phyloP scores from a whole-genome alignment of 2,888 invertebrate genomes.

The Archips crataeganus region DNA sequence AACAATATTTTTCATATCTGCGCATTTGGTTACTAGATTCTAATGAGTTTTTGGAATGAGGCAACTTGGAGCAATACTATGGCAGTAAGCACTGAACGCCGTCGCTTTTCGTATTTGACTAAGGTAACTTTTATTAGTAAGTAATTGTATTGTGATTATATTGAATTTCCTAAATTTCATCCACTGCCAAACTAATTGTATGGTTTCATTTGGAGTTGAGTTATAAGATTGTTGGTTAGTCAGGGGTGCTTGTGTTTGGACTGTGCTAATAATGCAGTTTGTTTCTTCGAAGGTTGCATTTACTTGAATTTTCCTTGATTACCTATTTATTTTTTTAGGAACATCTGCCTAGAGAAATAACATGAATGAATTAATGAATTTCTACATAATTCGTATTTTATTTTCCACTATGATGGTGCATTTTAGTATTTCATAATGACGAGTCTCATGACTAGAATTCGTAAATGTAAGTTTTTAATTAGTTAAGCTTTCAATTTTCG shows the following conservation, averaged over 20 bases:
- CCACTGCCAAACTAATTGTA: slow-evolving; percentile 72
- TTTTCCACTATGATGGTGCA: slow-evolving; percentile 26
- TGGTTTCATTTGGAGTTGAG: slow-evolving; percentile 63
- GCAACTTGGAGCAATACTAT: slow-evolving; percentile 35
- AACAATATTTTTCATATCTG: slow-evolving; percentile 1
- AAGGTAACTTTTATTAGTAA: slow-evolving; percentile 76
- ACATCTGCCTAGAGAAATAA: no score
- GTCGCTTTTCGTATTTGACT: slow-evolving; percentile 71
- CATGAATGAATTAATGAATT: no score
- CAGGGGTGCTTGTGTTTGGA: slow-evolving; percentile 36
- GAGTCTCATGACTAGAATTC: slow-evolving; percentile 22
- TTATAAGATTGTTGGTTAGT: slow-evolving; percentile 63
- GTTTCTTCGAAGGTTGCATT: slow-evolving; percentile 23
- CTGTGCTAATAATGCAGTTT: slow-evolving; percentile 42
- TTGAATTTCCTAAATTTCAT: slow-evolving; percentile 65
- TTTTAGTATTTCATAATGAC: slow-evolving; percentile 13
- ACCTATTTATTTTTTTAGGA: slow-evolving; percentile 32
- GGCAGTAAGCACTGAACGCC: slow-evolving; percentile 65
- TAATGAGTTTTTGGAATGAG: slow-evolving; percentile 17
- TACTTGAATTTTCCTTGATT: slow-evolving; percentile 35
- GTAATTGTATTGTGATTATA: slow-evolving; percentile 83
- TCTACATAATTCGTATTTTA: slow-evolving; percentile 2
- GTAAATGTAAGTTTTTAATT: slow-evolving; percentile 52
- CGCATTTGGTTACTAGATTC: slow-evolving; percentile 4
- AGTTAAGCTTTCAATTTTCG: slow-evolving; percentile 55